Conservation (phyloP, 2,797 vertebrate species). For the Urophycis tenuis region DNA sequence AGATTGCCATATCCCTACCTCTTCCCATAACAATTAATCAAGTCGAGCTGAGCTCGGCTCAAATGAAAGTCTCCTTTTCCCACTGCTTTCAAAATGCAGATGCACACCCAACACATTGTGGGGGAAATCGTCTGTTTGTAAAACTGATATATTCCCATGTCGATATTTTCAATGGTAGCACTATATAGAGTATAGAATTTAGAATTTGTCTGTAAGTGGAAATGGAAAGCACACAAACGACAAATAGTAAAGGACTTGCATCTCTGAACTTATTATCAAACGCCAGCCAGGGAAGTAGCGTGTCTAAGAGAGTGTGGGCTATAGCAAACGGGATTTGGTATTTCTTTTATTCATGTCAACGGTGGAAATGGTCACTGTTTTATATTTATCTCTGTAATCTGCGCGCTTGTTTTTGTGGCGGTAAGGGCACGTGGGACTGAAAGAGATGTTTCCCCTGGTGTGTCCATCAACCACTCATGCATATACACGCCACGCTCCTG, state of each 20-base stretch:
- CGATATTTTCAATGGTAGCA: constrained; percentile 49
- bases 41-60: constrained; percentile 49
- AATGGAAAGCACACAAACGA: background rate
- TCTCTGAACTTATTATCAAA: background rate
- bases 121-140: constrained; percentile 59
- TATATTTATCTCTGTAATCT: constrained; percentile 13
- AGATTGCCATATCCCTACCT: constrained; percentile 60
- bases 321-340: background rate
- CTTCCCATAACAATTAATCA: constrained; percentile 69
- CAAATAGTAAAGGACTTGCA: background rate
- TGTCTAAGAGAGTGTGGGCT: background rate
- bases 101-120: constrained; percentile 19
- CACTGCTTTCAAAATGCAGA: constrained; percentile 48
- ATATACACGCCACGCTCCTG: background rate
- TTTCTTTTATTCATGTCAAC: background rate
- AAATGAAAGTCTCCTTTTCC: constrained; percentile 55
- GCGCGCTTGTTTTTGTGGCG: background rate
- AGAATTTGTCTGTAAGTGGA: constrained; percentile 34
- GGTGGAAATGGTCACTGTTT: background rate
- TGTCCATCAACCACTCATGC: constrained; percentile 42
- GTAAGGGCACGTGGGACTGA: constrained; percentile 29
- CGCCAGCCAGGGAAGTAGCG: background rate
- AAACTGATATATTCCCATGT: constrained; percentile 42
- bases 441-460: constrained; percentile 32
- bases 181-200: constrained; percentile 27